Base-by-base conservation (phyloP, 1,140 invertebrate species). In the Trichonephila clavata region DNA sequence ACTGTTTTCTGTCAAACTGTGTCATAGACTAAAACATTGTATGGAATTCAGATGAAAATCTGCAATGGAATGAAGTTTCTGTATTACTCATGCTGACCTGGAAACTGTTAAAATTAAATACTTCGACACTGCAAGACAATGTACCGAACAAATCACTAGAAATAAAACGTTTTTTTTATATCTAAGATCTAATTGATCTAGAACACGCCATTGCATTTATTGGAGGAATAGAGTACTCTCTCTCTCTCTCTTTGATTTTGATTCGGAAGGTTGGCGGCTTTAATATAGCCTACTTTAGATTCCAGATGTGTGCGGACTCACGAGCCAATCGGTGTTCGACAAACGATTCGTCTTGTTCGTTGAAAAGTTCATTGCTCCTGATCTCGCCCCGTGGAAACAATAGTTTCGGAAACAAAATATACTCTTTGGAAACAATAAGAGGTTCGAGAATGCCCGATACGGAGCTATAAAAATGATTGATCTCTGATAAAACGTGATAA, bases 261-360 rank as follows among this genome's bases (percentile, higher is more conserved):
- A 61, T 61, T 57, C 89, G 89, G 90, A 84, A 92, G 90, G 59
- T 39, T 84, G 80, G 59, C 2, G 39, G 60, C 18, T 84, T 57
- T 92, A 84, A 92, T 92, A 50, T 50, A 21, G 43, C 14, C 91
- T 77, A 60, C 83, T 93, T 93, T 39, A 88, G 32, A 93, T 93
- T 93, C 92, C 57, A 57, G 27, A 80, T 59, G 92, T 60, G 57
- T 87, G 32, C 43, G 32, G 91, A 59, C 43, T 60, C 68, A 61
- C 13, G 21, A 93, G 57, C 86, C 92, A 93, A 88, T 93, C 86
- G 32, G 16, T 77, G 84, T 93, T 93, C 84, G 86, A 80, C 50
- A 80, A 93, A 93, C 84, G 27, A 93, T 93, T 93, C 32, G 63
- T 92, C 91, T 92, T 92, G 61, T 68, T 86, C 91, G 65, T 39